These are phyloP conservation scores for Cotesia glomerata DNA, from an alignment of 1,140 invertebrate genomes.

Conservation along the genomic window DNA sequence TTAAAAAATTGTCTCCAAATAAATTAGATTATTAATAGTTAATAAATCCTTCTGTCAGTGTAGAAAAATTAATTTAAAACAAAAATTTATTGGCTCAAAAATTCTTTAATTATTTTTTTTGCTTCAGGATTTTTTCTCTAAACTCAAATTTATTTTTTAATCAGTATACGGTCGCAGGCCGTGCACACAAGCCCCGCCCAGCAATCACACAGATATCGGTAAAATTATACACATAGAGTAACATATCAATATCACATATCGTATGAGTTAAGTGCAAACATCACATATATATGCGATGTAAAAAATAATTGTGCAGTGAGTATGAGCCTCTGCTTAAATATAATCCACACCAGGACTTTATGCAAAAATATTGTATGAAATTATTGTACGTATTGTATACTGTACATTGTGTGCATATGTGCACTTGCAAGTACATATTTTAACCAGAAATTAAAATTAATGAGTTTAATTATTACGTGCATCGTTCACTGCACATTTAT, in stretches of 20 bases:
- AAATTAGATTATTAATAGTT: no score
- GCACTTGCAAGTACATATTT: conserved; percentile 19
- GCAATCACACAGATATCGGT: conserved; percentile 9
- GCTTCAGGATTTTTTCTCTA: neutral
- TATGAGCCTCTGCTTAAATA: no score
- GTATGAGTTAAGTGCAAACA: neutral
- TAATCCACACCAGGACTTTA: no score
- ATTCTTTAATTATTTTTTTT: neutral
- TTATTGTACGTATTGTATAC: neutral
- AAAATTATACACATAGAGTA: conserved; percentile 1
- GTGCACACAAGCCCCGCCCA: conserved; percentile 1
- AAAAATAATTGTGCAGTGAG: no score
- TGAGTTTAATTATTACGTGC: conserved; percentile 38
- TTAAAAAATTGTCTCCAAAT: no score
- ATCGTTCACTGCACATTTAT: conserved; percentile 30
- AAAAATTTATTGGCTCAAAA: no score
- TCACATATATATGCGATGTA: no score
- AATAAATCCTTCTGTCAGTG: no score
- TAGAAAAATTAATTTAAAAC: no score
- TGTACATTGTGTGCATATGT: neutral
- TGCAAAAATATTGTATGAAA: no score
- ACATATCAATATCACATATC: neutral
- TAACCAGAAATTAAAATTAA: conserved; percentile 36
- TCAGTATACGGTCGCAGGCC: neutral
- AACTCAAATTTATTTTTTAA: neutral